phyloP scores from a whole-genome alignment of 2,797 vertebrate genomes.

The Ctenosaura bakeri region DNA sequence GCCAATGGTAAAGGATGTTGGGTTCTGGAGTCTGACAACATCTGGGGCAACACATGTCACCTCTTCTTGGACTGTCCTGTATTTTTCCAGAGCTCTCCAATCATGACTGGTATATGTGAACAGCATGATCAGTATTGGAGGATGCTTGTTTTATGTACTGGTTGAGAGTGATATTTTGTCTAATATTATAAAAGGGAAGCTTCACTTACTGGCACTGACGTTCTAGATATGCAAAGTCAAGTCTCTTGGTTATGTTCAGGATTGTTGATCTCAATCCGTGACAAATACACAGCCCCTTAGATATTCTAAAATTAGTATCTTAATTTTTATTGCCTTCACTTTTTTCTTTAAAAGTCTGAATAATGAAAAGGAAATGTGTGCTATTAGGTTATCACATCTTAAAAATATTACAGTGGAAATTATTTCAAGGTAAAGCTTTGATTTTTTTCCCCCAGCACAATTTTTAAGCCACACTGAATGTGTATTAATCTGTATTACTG shows the following conservation, averaged over 20 bases:
- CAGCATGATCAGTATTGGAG: neutral
- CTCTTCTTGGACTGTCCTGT: neutral
- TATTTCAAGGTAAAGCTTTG: neutral
- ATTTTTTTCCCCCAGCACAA: neutral
- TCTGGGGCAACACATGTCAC: too few species aligned
- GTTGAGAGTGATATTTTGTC: neutral
- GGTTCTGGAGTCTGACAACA: too few species aligned
- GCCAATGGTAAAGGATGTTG: too few species aligned
- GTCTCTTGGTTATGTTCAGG: neutral
- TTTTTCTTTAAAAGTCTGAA: neutral
- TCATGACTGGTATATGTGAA: neutral
- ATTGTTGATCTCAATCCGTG: neutral
- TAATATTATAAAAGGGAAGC: neutral
- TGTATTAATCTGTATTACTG: neutral
- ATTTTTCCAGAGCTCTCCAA: neutral
- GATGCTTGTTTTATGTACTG: neutral
- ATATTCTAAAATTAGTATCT: neutral
- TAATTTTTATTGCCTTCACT: neutral
- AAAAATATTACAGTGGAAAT: neutral
- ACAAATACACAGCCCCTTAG: neutral
- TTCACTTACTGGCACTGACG: neutral
- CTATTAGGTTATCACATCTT: neutral
- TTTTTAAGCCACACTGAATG: neutral
- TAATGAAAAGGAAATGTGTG: neutral
- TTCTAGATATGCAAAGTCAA: neutral